Conservation (phyloP, 2,797 vertebrate species). For the Alcedo quadribrachys region DNA sequence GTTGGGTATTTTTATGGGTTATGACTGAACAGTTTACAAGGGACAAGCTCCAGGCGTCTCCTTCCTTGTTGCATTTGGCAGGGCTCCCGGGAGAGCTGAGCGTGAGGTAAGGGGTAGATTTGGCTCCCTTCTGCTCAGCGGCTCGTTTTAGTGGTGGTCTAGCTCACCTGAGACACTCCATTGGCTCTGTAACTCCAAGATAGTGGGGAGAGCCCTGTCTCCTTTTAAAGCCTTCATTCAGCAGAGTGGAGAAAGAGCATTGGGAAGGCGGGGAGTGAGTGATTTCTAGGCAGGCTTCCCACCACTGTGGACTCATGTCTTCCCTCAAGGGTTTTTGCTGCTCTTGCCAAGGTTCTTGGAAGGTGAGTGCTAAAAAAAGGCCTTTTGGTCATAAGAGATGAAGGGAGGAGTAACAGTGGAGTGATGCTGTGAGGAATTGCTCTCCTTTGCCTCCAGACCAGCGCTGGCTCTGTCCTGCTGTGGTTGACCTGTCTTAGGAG, state of each 20-base stretch:
- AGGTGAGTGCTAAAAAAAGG: neutral
- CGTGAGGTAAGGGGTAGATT: neutral
- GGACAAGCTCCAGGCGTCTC: neutral
- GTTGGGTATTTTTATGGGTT: conserved; percentile 49
- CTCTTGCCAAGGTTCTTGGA: neutral
- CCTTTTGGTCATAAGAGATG: neutral
- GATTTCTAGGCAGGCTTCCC: neutral
- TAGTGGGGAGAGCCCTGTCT: neutral
- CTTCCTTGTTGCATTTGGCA: conserved; percentile 56
- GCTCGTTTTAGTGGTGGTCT: neutral
- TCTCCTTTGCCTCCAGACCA: neutral
- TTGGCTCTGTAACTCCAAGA: accelerated
- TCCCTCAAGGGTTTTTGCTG: neutral
- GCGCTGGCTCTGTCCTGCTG: neutral
- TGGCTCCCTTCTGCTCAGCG: neutral
- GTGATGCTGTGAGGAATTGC: neutral
- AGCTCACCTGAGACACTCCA: neutral
- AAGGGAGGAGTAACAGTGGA: neutral
- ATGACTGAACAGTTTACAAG: conserved; percentile 11
- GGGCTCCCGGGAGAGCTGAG: neutral
- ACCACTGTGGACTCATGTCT: neutral
- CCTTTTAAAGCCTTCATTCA: neutral
- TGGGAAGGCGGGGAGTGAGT: neutral
- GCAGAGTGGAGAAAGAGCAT: neutral
- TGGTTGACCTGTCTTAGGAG: neutral